Evolutionary conservation across 1,140 invertebrate species (phyloP).

Genomic region (Hypothenemus hampei): DNA sequence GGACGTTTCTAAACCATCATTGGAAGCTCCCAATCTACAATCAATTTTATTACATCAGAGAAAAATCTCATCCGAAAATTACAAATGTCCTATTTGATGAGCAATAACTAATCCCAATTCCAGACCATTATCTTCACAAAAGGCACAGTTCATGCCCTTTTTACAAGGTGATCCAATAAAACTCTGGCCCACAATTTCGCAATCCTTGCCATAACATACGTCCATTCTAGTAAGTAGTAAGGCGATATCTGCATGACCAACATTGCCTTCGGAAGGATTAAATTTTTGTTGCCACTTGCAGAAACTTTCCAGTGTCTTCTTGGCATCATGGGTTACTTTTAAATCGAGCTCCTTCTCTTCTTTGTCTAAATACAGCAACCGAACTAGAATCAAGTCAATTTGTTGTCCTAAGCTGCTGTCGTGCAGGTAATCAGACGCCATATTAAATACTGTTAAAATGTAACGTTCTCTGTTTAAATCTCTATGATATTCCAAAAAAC

Average conservation of each 20-base stretch:
- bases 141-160: constrained; percentile 54
- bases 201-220: constrained; percentile 35
- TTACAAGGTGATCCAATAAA: constrained; percentile 62
- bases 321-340: constrained; percentile 53
- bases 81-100: constrained; percentile 71
- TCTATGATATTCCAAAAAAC: constrained; percentile 60
- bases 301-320: constrained; percentile 59
- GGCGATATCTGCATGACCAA: constrained; percentile 70
- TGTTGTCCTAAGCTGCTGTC: constrained; percentile 61
- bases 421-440: constrained; percentile 60
- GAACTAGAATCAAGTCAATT: constrained; percentile 60
- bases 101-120: constrained; percentile 62
- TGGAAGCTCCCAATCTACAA: constrained; percentile 58
- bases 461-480: constrained; percentile 58
- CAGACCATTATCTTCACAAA: constrained; percentile 64
- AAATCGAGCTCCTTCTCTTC: constrained; percentile 51
- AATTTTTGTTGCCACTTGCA: constrained; percentile 61
- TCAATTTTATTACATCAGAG: constrained; percentile 32
- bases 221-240: constrained; percentile 55
- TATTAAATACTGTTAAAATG: constrained; percentile 66
- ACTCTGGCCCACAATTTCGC: constrained; percentile 61
- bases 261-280: constrained; percentile 59
- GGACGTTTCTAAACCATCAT: constrained; percentile 51
- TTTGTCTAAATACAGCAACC: constrained; percentile 52
- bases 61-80: constrained; percentile 32